These are phyloP conservation scores for Loriculus beryllinus DNA, from an alignment of 2,797 vertebrate species.

Conservation along the genomic window DNA sequence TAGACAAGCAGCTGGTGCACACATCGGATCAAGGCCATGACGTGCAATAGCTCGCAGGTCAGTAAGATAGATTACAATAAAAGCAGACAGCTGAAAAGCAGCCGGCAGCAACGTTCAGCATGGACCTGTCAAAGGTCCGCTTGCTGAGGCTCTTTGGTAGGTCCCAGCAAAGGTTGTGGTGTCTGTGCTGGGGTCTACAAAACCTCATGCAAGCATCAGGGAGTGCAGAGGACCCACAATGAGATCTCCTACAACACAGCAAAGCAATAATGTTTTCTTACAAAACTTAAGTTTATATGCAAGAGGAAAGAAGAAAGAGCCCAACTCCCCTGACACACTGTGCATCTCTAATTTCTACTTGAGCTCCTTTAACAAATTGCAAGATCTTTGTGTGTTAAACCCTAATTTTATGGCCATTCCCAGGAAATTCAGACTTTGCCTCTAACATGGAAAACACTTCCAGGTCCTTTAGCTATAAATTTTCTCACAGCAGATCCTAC, in stretches of 20 bases:
- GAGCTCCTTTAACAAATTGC: background rate
- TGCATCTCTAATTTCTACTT: background rate
- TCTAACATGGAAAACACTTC: background rate
- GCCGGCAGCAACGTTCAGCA: background rate
- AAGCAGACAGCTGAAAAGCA: slow-evolving; percentile 38
- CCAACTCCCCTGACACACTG: background rate
- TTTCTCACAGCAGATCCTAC: background rate
- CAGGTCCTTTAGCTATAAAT: background rate
- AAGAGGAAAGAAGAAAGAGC: background rate
- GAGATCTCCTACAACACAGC: background rate
- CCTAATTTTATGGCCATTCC: background rate
- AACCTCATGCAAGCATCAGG: background rate
- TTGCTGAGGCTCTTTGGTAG: background rate
- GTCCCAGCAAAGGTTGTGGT: background rate
- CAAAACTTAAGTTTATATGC: background rate
- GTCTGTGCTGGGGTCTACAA: background rate
- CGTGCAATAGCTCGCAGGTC: background rate
- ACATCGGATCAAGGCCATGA: background rate
- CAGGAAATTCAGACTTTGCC: background rate
- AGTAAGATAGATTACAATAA: background rate
- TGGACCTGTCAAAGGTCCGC: background rate
- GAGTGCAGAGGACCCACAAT: background rate
- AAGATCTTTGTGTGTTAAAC: background rate
- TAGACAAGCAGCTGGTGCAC: slow-evolving; percentile 27
- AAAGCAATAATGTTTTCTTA: background rate